Evolutionary conservation across 2,888 invertebrate species (phyloP).

Genomic region (Luperina nickerlii): DNA sequence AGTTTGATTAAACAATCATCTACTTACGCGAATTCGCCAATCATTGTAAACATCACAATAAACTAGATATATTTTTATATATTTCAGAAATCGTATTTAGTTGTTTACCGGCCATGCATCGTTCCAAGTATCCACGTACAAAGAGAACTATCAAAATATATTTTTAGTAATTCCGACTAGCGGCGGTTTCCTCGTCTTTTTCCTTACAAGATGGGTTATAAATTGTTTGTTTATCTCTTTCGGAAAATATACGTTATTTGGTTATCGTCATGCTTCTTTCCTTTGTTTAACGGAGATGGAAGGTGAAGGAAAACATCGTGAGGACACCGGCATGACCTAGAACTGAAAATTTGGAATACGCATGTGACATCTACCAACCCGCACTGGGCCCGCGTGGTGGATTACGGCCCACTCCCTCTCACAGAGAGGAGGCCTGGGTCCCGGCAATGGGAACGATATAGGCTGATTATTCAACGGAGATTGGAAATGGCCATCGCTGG

Average conservation of each 20-base stretch:
- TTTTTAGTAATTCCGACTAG: conserved; percentile 65
- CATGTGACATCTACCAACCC: background rate
- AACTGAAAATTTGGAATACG: background rate
- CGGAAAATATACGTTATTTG: conserved; percentile 38
- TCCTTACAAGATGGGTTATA: conserved; percentile 43
- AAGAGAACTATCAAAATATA: conserved; percentile 55
- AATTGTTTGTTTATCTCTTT: conserved; percentile 54
- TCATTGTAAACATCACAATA: conserved; percentile 28
- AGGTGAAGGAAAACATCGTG: background rate
- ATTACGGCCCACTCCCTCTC: background rate
- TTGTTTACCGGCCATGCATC: conserved; percentile 49
- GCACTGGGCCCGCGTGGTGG: background rate
- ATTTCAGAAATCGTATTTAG: conserved; percentile 10
- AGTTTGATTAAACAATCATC: conserved; percentile 9
- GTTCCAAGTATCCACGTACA: conserved; percentile 55
- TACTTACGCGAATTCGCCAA: conserved; percentile 9
- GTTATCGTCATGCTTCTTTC: conserved; percentile 22
- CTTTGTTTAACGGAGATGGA: background rate
- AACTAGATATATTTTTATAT: conserved; percentile 38
- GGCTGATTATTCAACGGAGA: background rate
- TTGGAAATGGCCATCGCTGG: conserved; percentile 5
- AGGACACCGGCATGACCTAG: background rate
- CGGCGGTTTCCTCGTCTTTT: conserved; percentile 53
- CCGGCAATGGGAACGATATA: too few species aligned
- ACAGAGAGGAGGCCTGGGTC: background rate